These are phyloP conservation scores for Ochlodes sylvanus DNA, from an alignment of 2,888 invertebrate species.

Conservation along the genomic window DNA sequence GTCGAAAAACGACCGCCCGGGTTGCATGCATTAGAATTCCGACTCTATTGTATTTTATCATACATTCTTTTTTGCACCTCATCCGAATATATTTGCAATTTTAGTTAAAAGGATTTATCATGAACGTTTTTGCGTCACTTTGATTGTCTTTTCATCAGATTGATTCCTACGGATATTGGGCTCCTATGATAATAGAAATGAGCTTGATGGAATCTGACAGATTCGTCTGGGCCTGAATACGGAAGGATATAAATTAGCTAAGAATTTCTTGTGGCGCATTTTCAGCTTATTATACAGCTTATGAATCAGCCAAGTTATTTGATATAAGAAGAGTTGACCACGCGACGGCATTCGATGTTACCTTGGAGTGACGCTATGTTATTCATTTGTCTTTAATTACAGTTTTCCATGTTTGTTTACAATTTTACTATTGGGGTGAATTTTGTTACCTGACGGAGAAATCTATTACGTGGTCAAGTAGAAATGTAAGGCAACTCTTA, in stretches of 20 bases:
- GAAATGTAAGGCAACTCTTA: no score
- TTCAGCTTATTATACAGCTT: slow-evolving; percentile 17
- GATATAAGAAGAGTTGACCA: slow-evolving; percentile 5
- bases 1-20: slow-evolving; percentile 82
- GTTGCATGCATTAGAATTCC: slow-evolving; percentile 75
- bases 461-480: no score
- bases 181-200: slow-evolving; percentile 44
- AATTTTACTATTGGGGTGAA: no score
- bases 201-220: slow-evolving; percentile 23
- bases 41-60: slow-evolving; percentile 79
- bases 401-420: neutral
- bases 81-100: slow-evolving; percentile 74
- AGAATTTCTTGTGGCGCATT: slow-evolving; percentile 27
- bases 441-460: no score
- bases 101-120: slow-evolving; percentile 57
- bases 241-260: slow-evolving; percentile 35
- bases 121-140: slow-evolving; percentile 51
- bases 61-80: slow-evolving; percentile 83
- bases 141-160: slow-evolving; percentile 47
- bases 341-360: neutral
- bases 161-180: slow-evolving; percentile 44
- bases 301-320: slow-evolving; percentile 18
- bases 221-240: slow-evolving; percentile 24
- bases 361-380: neutral
- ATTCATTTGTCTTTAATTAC: neutral